Conservation (phyloP, 2,888 invertebrate genomes). For the Stratiomys singularior region DNA sequence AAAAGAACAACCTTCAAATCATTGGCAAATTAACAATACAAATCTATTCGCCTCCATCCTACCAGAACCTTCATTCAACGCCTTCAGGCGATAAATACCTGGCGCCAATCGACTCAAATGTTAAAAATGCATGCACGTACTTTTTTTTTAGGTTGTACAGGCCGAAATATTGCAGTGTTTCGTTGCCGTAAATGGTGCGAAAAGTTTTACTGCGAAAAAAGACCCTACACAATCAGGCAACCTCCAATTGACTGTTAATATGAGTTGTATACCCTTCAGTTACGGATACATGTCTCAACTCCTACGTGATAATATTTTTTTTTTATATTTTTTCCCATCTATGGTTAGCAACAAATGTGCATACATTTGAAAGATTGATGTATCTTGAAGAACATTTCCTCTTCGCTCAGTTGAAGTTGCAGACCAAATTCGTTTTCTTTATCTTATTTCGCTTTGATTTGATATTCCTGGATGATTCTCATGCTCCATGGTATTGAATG, state of each 20-base stretch:
- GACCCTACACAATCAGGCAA: background rate
- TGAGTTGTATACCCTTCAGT: background rate
- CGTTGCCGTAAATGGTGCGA: slow-evolving; percentile 4
- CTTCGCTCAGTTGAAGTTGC: too few species aligned
- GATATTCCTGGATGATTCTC: too few species aligned
- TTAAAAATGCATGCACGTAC: background rate
- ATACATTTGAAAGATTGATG: too few species aligned
- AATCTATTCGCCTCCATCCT: too few species aligned
- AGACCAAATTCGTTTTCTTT: too few species aligned
- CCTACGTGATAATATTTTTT: background rate
- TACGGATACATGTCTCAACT: background rate
- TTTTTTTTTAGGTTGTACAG: background rate
- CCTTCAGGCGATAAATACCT: background rate
- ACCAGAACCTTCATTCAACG: background rate
- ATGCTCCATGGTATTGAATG: too few species aligned
- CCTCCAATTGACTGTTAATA: background rate
- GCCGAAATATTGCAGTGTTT: background rate
- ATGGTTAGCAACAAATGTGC: too few species aligned
- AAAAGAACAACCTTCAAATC: too few species aligned
- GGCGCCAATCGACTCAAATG: background rate
- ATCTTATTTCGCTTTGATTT: too few species aligned
- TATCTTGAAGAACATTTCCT: too few species aligned
- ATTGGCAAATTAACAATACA: too few species aligned
- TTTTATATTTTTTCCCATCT: background rate
- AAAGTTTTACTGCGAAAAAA: background rate